phyloP scores from a whole-genome alignment of 2,888 invertebrate species.

The Brenthis ino region DNA sequence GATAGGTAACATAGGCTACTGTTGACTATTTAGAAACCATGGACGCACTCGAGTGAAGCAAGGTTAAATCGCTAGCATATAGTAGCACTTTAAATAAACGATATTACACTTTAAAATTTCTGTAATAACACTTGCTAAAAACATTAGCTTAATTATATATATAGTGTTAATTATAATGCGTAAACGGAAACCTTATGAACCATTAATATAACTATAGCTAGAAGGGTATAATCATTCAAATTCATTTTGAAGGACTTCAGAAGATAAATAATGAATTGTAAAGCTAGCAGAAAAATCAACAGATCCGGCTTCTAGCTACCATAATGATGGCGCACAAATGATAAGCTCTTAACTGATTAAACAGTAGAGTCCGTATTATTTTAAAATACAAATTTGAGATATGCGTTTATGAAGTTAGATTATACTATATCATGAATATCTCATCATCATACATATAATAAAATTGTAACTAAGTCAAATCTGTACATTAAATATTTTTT shows the following conservation, averaged over 20 bases:
- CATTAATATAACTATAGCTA: conserved; percentile 33
- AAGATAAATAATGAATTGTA: conserved; percentile 35
- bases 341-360: neutral
- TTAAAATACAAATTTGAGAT: too few relatives aligned
- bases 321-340: conserved; percentile 3
- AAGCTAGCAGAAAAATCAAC: conserved; percentile 30
- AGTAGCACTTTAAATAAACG: too few relatives aligned
- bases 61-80: neutral
- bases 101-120: too few relatives aligned
- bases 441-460: too few relatives aligned
- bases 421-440: too few relatives aligned
- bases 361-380: too few relatives aligned
- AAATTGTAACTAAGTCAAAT: too few relatives aligned
- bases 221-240: conserved; percentile 35
- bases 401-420: neutral
- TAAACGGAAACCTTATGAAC: conserved; percentile 22
- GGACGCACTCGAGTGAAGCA: too few relatives aligned
- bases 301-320: conserved; percentile 34
- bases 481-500: too few relatives aligned
- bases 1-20: too few relatives aligned
- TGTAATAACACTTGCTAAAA: neutral
- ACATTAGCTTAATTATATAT: conserved; percentile 16
- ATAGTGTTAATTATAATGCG: conserved; percentile 16
- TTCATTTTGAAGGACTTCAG: conserved; percentile 35
- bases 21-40: too few relatives aligned